Percentiles rank a stretch among this genome's conserved stretches.
Conservation (phyloP, 2,113 vertebrate species). For the Cheirogaleus medius region DNA sequence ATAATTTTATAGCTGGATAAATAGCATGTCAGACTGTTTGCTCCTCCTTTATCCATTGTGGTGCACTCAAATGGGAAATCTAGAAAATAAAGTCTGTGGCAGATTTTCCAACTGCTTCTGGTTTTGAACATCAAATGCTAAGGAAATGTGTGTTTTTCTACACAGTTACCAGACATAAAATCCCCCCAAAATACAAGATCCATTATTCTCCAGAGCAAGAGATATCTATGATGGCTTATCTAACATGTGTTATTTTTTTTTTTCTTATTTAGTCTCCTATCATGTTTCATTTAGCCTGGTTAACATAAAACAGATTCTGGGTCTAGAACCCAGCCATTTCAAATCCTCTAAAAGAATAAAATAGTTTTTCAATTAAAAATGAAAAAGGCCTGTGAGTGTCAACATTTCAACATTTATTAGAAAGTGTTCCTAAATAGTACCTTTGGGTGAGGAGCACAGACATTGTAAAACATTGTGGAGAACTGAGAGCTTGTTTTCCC, state of each 20-base stretch:
- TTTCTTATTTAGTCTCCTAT: neutral
- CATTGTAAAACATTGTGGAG: neutral
- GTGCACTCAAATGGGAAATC: slow-evolving; percentile 70
- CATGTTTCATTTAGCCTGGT: neutral
- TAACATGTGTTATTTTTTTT: neutral
- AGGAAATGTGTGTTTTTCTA: neutral
- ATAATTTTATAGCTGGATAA: slow-evolving; percentile 80
- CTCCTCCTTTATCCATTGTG: slow-evolving; percentile 76
- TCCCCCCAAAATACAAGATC: neutral
- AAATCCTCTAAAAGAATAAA: neutral
- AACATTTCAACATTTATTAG: neutral
- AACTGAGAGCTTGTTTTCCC: accelerated
- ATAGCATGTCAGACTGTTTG: slow-evolving; percentile 73
- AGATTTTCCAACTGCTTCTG: slow-evolving; percentile 67
- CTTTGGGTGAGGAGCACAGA: neutral
- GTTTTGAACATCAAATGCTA: slow-evolving; percentile 30
- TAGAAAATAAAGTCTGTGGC: slow-evolving; percentile 58
- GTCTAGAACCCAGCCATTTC: neutral
- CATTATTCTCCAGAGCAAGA: neutral
- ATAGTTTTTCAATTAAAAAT: neutral
- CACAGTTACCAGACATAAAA: neutral
- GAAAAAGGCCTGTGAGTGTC: neutral
- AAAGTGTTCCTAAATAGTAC: neutral
- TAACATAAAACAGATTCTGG: neutral
- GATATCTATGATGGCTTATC: neutral